Evolutionary conservation across 2,113 vertebrate species (phyloP).

Genomic region (Eurystomus gularis): DNA sequence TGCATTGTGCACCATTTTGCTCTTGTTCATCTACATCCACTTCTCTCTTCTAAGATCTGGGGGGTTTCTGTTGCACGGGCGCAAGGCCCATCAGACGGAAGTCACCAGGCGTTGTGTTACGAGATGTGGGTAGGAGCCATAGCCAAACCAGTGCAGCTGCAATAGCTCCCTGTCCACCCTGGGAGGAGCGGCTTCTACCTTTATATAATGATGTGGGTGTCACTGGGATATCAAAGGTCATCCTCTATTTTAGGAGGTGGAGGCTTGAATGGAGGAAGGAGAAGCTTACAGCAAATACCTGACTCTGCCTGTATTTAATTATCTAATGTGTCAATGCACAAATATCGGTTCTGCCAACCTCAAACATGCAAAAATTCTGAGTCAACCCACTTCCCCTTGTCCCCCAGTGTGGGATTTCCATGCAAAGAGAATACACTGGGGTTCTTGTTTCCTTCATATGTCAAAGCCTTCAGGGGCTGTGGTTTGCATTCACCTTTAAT

Average conservation of each 20-base stretch:
- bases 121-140: not conserved
- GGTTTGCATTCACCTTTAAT: slow-evolving; percentile 26
- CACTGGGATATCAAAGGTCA: slow-evolving; percentile 4
- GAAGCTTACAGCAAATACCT: slow-evolving; percentile 39
- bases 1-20: not conserved
- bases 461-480: not conserved
- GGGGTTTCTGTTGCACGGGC: not conserved
- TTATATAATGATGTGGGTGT: slow-evolving; percentile 1
- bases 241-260: slow-evolving; percentile 25
- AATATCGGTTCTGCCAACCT: not conserved
- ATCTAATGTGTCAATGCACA: not conserved
- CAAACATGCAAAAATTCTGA: slow-evolving; percentile 21
- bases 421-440: not conserved
- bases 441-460: not conserved
- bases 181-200: not conserved
- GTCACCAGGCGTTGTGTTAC: not conserved
- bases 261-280: slow-evolving; percentile 36
- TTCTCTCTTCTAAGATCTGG: not conserved
- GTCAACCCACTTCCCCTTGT: not conserved
- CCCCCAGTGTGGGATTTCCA: not conserved
- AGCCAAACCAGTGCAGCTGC: not conserved
- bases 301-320: slow-evolving; percentile 14
- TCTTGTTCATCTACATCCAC: not conserved
- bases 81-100: not conserved
- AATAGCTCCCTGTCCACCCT: not conserved